Conservation (phyloP, 2,888 invertebrate species). For the Ectemnius continuus region DNA sequence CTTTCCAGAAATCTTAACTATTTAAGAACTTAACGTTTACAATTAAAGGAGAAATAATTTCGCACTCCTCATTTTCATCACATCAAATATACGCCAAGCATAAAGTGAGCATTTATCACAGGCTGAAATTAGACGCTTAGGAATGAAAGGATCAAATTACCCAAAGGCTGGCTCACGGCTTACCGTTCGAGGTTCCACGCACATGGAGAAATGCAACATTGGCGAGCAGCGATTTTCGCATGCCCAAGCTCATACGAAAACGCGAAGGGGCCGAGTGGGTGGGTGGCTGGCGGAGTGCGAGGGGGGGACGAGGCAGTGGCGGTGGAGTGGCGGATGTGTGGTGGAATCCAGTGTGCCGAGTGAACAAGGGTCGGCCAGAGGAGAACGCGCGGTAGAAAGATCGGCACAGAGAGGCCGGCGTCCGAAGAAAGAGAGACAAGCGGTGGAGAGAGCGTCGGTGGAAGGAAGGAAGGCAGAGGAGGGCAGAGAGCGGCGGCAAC, state of each 20-base stretch:
- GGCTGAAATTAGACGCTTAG: no score
- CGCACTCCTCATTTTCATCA: no score
- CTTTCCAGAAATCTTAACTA: no score
- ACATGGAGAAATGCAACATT: constrained; percentile 28
- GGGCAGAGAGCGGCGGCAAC: constrained; percentile 54
- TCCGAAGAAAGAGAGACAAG: constrained; percentile 48
- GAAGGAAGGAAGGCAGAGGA: constrained; percentile 30
- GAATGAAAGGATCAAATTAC: no score
- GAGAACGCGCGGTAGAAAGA: constrained; percentile 31
- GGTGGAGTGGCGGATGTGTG: constrained; percentile 2
- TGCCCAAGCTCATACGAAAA: constrained; percentile 56
- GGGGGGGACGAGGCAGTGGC: constrained; percentile 4
- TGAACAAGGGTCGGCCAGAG: constrained; percentile 41
- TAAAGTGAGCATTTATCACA: no score
- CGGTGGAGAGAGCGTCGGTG: constrained; percentile 38
- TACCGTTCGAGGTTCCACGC: constrained; percentile 33
- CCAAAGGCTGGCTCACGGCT: no score
- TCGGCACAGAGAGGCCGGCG: constrained; percentile 25
- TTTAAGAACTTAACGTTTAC: no score
- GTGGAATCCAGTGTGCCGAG: constrained; percentile 61
- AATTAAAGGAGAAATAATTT: no score
- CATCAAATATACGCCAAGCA: no score
- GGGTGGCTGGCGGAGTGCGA: constrained; percentile 30
- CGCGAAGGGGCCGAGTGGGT: constrained; percentile 21
- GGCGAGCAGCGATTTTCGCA: constrained; percentile 27